phyloP scores from a whole-genome alignment of 1,140 invertebrate genomes.

The Aporrectodea caliginosa region DNA sequence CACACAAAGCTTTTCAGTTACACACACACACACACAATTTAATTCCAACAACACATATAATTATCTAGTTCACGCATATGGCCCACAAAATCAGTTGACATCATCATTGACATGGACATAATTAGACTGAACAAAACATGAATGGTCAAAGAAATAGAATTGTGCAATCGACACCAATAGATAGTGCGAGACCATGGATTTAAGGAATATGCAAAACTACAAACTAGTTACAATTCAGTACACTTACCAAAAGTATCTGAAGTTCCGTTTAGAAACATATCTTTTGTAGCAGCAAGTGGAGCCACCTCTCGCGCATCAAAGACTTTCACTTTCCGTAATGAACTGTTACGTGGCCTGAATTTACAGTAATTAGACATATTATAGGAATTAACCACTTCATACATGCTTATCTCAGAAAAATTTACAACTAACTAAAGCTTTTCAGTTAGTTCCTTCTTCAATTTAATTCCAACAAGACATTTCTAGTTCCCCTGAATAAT shows the following conservation, averaged over 20 bases:
- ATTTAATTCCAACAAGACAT: no score
- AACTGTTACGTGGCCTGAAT: slow-evolving; percentile 2
- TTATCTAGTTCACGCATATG: background rate
- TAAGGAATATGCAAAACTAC: background rate
- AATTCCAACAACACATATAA: no score
- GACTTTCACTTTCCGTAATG: background rate
- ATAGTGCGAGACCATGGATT: background rate
- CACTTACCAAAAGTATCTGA: background rate
- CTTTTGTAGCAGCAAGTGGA: slow-evolving; percentile 5
- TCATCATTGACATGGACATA: background rate
- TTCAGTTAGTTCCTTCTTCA: no score
- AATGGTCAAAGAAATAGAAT: background rate
- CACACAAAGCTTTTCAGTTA: no score
- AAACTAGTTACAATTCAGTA: background rate
- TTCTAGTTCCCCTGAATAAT: no score
- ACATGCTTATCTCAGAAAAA: no score
- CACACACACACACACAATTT: no score
- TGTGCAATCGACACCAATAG: background rate
- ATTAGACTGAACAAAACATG: background rate
- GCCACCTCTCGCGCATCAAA: slow-evolving; percentile 23
- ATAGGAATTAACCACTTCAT: no score
- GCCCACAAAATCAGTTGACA: background rate
- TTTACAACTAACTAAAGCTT: no score
- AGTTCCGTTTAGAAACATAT: slow-evolving; percentile 27
- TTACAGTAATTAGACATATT: no score